Evolutionary conservation across 1,140 invertebrate species (phyloP).

Genomic region (Diorhabda sublineata): DNA sequence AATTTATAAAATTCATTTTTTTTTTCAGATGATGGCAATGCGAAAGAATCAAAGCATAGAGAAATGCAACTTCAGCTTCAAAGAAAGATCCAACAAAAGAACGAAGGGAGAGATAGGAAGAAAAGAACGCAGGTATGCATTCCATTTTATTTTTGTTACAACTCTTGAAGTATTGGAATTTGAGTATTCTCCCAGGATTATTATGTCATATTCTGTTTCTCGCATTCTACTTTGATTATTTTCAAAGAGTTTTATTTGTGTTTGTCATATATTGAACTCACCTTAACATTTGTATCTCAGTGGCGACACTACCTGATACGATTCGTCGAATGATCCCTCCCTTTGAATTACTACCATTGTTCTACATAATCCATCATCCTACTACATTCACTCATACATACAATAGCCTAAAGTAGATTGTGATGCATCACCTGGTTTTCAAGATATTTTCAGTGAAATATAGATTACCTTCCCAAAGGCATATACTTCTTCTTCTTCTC

Average conservation of each 20-base stretch:
- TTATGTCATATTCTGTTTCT: background rate
- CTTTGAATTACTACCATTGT: too few species aligned
- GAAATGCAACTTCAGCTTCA: constrained; percentile 63
- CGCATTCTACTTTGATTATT: background rate
- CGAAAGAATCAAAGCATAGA: constrained; percentile 50
- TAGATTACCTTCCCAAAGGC: too few species aligned
- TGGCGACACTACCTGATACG: too few species aligned
- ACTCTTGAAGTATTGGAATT: background rate
- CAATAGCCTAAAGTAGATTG: too few species aligned
- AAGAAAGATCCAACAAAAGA: constrained; percentile 63
- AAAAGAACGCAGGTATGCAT: constrained; percentile 59
- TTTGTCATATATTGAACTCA: too few species aligned
- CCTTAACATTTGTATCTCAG: too few species aligned
- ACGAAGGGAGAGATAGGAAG: constrained; percentile 67
- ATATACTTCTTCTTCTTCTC: too few species aligned
- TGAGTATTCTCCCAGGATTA: background rate
- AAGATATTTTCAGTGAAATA: too few species aligned
- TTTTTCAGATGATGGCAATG: constrained; percentile 25
- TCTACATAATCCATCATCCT: too few species aligned
- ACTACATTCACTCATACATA: too few species aligned
- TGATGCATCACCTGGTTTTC: too few species aligned
- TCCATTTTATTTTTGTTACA: background rate
- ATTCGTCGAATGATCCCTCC: too few species aligned
- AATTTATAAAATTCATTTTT: constrained; percentile 1
- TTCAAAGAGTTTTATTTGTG: background rate